These are phyloP conservation scores for Sesamia nonagrioides DNA, from an alignment of 1,140 invertebrate genomes.

Conservation along the genomic window DNA sequence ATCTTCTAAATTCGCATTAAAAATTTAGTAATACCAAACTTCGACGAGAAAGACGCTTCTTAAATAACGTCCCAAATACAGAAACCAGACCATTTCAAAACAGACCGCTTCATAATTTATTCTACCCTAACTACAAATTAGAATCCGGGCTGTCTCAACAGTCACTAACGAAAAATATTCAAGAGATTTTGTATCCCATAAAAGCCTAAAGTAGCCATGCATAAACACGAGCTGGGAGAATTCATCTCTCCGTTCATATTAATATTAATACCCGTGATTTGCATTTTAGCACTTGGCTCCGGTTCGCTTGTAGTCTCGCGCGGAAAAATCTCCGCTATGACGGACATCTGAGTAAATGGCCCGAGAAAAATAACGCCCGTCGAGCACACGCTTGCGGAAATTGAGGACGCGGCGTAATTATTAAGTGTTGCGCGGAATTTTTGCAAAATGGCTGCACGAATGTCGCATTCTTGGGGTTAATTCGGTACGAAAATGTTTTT, in stretches of 20 bases:
- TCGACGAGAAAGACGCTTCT: neutral
- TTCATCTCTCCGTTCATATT: constrained; percentile 54
- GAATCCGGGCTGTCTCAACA: constrained; percentile 36
- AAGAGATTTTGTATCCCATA: constrained; percentile 42
- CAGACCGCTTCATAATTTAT: constrained; percentile 14
- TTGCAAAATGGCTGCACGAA: neutral
- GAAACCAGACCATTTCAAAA: constrained; percentile 3
- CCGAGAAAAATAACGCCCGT: constrained; percentile 77
- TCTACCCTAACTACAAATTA: constrained; percentile 42
- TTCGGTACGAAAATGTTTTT: constrained; percentile 18
- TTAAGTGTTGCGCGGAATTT: constrained; percentile 53
- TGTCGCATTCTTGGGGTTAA: constrained; percentile 53
- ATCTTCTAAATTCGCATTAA: neutral
- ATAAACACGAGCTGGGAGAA: constrained; percentile 50
- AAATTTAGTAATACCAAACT: neutral
- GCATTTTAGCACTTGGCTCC: constrained; percentile 75
- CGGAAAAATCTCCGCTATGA: constrained; percentile 77
- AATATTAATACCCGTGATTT: constrained; percentile 79
- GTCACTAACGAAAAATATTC: constrained; percentile 47
- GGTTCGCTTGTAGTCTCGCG: constrained; percentile 61
- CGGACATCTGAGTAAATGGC: constrained; percentile 82
- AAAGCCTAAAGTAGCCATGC: constrained; percentile 53
- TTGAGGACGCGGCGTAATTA: constrained; percentile 60
- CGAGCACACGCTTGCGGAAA: constrained; percentile 64
- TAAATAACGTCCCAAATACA: neutral